A percentile compares a stretch with the other conserved stretches of the same genome.
These are phyloP conservation scores for Rhagonycha lutea DNA, from an alignment of 2,888 invertebrate genomes.

Conservation along the genomic window DNA sequence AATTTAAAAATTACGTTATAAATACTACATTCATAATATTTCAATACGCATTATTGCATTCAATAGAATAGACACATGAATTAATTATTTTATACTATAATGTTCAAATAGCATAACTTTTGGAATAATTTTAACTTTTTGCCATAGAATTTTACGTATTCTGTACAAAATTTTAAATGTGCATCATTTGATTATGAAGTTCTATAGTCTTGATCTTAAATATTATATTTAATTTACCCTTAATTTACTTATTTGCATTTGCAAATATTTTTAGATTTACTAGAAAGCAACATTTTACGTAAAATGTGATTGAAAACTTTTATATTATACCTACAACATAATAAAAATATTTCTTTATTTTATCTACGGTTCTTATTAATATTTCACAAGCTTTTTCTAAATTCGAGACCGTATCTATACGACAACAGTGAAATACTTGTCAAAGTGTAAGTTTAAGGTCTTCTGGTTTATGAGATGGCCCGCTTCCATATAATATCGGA, in stretches of 20 bases:
- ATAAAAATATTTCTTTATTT: background rate
- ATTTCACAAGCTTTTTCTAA: conserved; percentile 29
- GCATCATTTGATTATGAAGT: too few relatives aligned
- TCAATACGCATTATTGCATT: too few relatives aligned
- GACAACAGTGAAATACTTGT: conserved; percentile 47
- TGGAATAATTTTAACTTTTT: too few relatives aligned
- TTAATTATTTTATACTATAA: too few relatives aligned
- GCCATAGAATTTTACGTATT: too few relatives aligned
- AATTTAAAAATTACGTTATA: too few relatives aligned
- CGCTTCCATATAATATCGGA: conserved; percentile 45
- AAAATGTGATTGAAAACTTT: background rate
- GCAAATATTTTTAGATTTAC: background rate
- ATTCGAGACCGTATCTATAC: conserved; percentile 44
- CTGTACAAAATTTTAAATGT: too few relatives aligned
- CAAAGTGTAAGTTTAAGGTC: conserved; percentile 34
- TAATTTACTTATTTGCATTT: background rate
- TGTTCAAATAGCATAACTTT: too few relatives aligned
- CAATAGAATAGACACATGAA: too few relatives aligned
- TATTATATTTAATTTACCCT: background rate
- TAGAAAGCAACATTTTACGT: background rate
- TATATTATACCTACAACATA: background rate
- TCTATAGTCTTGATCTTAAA: background rate
- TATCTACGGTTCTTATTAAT: conserved; percentile 8
- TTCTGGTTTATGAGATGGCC: conserved; percentile 43
- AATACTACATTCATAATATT: too few relatives aligned